Conservation (phyloP, 1,140 invertebrate genomes). For the Kradibia gibbosae region DNA sequence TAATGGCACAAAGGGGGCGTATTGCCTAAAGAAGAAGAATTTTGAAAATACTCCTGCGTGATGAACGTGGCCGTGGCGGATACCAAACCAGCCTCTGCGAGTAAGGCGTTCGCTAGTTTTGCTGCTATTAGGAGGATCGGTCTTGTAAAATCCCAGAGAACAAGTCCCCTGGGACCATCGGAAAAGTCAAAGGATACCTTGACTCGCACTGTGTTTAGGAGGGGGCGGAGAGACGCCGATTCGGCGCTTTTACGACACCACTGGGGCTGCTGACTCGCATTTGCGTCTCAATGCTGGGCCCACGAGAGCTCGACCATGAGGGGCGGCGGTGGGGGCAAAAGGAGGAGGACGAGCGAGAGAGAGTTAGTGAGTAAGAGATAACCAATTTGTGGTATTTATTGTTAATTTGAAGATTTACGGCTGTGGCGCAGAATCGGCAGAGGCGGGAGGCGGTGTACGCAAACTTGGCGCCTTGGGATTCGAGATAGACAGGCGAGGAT, state of each 20-base stretch:
- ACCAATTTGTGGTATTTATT: conserved; percentile 64
- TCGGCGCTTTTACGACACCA: conserved; percentile 54
- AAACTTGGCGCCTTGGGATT: conserved; percentile 60
- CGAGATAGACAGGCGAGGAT: conserved; percentile 49
- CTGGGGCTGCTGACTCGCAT: conserved; percentile 51
- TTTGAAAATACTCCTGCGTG: conserved; percentile 23
- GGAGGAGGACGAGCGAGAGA: neutral
- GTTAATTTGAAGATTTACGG: conserved; percentile 63
- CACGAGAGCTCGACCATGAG: neutral
- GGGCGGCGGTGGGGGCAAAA: neutral
- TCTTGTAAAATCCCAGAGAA: conserved; percentile 42
- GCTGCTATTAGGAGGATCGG: conserved; percentile 41
- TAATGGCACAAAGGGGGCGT: conserved; percentile 22
- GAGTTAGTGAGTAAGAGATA: neutral
- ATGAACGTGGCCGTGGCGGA: neutral
- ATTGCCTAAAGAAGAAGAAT: conserved; percentile 25
- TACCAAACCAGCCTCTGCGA: neutral
- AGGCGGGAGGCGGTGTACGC: conserved; percentile 56
- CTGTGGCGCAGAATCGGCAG: conserved; percentile 35
- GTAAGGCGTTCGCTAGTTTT: neutral
- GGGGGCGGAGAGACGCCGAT: conserved; percentile 24
- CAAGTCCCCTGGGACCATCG: conserved; percentile 33
- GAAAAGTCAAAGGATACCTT: conserved; percentile 25
- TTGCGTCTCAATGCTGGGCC: conserved; percentile 41
- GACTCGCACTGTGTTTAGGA: neutral